Evolutionary conservation across 2,797 vertebrate species (phyloP).

Genomic region (Chromis chromis): DNA sequence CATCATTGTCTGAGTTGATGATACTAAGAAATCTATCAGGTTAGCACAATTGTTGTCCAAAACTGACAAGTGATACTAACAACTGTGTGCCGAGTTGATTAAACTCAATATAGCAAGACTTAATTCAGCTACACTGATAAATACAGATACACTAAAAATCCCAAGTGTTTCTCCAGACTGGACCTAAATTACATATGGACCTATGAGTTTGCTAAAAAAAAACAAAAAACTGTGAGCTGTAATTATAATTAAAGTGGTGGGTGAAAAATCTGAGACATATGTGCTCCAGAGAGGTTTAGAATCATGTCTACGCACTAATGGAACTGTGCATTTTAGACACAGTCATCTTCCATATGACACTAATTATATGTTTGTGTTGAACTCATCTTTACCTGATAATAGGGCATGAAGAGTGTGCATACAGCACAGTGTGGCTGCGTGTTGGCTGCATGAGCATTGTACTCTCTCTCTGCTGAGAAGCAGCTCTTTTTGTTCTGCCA

Average conservation of each 20-base stretch:
- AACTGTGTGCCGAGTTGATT: neutral
- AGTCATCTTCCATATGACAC: too few relatives aligned
- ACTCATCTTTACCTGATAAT: conserved; percentile 88
- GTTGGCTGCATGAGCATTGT: conserved; percentile 88
- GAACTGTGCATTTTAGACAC: too few relatives aligned
- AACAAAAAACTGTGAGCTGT: neutral
- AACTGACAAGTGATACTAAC: too few relatives aligned
- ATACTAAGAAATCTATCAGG: neutral
- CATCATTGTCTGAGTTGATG: neutral
- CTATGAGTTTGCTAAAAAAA: neutral
- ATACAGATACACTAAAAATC: neutral
- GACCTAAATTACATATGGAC: neutral
- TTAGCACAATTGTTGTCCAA: neutral
- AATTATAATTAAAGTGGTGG: neutral
- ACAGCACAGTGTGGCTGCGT: conserved; percentile 92
- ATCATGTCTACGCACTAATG: too few relatives aligned
- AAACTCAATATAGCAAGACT: neutral
- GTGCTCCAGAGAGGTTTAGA: neutral
- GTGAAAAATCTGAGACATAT: neutral
- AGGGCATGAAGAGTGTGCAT: conserved; percentile 94
- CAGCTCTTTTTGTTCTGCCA: conserved; percentile 90
- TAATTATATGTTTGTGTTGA: neutral
- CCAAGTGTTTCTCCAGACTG: neutral
- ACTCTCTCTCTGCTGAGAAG: conserved; percentile 92
- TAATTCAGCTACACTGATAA: neutral